phyloP scores from a whole-genome alignment of 2,797 vertebrate genomes.

The Galago senegalensis region DNA sequence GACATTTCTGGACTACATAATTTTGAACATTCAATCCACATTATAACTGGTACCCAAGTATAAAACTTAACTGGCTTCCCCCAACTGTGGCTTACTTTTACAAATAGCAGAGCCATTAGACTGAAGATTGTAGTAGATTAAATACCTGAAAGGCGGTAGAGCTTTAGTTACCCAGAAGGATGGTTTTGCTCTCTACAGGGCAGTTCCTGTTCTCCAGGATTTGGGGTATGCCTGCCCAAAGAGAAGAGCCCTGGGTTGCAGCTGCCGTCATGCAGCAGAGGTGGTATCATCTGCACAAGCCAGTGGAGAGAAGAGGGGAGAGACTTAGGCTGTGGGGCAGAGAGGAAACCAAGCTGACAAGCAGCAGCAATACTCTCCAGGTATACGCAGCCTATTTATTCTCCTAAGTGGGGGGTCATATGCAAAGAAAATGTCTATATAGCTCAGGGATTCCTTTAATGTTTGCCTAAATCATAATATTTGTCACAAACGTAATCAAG shows the following conservation, averaged over 20 bases:
- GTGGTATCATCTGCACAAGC: not conserved
- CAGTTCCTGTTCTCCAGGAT: not conserved
- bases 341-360: conserved; percentile 34
- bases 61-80: not conserved
- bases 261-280: not conserved
- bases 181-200: not conserved
- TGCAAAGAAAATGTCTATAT: not conserved
- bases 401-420: not conserved
- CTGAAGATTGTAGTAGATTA: not conserved
- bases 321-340: not conserved
- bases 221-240: not conserved
- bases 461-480: not conserved
- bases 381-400: not conserved
- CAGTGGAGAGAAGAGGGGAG: not conserved
- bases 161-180: not conserved
- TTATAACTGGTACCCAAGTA: not conserved
- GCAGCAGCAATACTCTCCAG: not conserved
- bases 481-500: conserved; percentile 11
- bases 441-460: conserved; percentile 22
- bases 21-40: conserved; percentile 16
- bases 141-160: not conserved
- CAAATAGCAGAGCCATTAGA: not conserved
- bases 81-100: not conserved
- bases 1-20: not conserved
- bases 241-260: not conserved